phyloP scores from a whole-genome alignment of 35 echinoderm and acorn worm genomes.

The Apostichopus californicus region DNA sequence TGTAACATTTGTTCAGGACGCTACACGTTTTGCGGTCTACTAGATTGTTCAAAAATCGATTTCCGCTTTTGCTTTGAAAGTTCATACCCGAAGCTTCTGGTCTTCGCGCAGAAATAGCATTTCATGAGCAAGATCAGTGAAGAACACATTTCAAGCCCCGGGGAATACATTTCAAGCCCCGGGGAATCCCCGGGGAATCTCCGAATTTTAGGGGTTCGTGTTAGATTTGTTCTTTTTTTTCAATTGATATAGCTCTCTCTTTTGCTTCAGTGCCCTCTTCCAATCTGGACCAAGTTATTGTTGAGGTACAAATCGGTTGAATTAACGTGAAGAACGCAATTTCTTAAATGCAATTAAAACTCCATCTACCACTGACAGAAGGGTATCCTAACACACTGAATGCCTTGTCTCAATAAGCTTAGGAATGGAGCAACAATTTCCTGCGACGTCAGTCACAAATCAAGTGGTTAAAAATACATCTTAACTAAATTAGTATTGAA shows the following conservation, averaged over 20 bases:
- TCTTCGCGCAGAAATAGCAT: not conserved
- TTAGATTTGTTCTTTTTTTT: not conserved
- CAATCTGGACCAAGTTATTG: slow-evolving; percentile 38
- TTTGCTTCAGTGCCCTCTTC: slow-evolving; percentile 8
- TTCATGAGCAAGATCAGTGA: slow-evolving; percentile 7
- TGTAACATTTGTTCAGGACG: too few relatives aligned
- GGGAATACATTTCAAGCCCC: not conserved
- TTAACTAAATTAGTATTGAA: slow-evolving; percentile 51
- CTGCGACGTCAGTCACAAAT: slow-evolving; percentile 47
- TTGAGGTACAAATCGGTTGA: slow-evolving; percentile 39
- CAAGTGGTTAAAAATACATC: slow-evolving; percentile 50
- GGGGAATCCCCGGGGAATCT: too few relatives aligned
- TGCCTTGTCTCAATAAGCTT: not conserved
- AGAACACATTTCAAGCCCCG: not conserved
- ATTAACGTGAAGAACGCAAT: slow-evolving; percentile 35
- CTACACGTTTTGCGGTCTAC: not conserved
- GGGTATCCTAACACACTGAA: slow-evolving; percentile 27
- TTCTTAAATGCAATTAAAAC: slow-evolving; percentile 45
- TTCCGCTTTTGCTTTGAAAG: not conserved
- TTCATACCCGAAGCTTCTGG: not conserved
- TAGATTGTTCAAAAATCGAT: not conserved
- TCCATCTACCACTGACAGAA: slow-evolving; percentile 17
- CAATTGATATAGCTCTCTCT: not conserved
- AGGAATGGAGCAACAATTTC: slow-evolving; percentile 50
- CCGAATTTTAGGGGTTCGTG: not conserved